Conservation (phyloP, 2,888 invertebrate genomes). For the Drosophila pseudotakahashii region DNA sequence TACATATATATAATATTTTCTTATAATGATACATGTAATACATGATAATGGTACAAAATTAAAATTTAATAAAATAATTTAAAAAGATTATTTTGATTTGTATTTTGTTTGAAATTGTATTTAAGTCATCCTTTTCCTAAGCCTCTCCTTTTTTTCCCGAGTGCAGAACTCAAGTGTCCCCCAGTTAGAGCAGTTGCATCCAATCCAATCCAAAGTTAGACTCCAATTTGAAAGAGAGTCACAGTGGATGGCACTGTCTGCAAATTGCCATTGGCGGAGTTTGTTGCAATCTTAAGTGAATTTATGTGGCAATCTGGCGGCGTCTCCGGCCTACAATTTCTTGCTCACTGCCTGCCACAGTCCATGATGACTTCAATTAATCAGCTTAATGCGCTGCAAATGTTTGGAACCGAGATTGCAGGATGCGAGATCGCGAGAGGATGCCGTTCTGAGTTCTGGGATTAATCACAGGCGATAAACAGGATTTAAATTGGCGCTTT, state of each 20-base stretch:
- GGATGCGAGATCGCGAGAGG: slow-evolving; percentile 17
- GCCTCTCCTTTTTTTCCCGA: not conserved
- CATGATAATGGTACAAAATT: too few species aligned
- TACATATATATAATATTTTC: too few species aligned
- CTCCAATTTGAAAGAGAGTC: slow-evolving; percentile 16
- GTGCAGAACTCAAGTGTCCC: slow-evolving; percentile 55
- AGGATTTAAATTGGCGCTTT: slow-evolving; percentile 20
- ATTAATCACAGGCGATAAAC: slow-evolving; percentile 23
- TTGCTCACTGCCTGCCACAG: slow-evolving; percentile 55
- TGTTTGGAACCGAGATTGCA: slow-evolving; percentile 61
- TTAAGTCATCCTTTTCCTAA: too few species aligned
- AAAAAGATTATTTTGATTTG: too few species aligned
- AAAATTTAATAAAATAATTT: too few species aligned
- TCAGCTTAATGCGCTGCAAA: slow-evolving; percentile 61
- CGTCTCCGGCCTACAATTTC: slow-evolving; percentile 38
- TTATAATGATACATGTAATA: too few species aligned
- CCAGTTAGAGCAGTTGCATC: slow-evolving; percentile 17
- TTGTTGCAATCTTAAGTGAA: slow-evolving; percentile 74
- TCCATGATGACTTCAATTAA: slow-evolving; percentile 75
- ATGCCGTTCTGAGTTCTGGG: slow-evolving; percentile 19
- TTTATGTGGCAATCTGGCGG: slow-evolving; percentile 71
- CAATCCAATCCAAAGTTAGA: slow-evolving; percentile 32
- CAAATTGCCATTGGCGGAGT: slow-evolving; percentile 46
- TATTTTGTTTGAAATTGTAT: too few species aligned
- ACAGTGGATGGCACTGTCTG: slow-evolving; percentile 59